Evolutionary conservation across 2,888 invertebrate genomes (phyloP).

Genomic region (Agrypnus murinus): DNA sequence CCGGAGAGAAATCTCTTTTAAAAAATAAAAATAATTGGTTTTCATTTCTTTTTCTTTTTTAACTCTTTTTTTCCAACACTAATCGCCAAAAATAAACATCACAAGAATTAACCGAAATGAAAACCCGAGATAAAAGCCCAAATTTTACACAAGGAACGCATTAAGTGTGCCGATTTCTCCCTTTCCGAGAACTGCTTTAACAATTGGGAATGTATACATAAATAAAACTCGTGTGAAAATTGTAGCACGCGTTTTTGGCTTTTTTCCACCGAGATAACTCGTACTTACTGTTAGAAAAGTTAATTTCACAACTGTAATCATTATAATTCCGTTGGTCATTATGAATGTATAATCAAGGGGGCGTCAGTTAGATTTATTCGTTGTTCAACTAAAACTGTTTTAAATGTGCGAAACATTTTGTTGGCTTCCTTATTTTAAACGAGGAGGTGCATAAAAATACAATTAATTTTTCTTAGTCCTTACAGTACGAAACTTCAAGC

Average conservation of each 20-base stretch:
- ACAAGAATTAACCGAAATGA: not conserved
- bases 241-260: not conserved
- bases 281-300: not conserved
- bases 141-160: too few relatives aligned
- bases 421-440: slow-evolving; percentile 31
- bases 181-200: too few relatives aligned
- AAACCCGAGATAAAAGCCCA: not conserved
- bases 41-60: too few relatives aligned
- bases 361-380: slow-evolving; percentile 24
- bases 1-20: too few relatives aligned
- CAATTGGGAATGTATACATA: too few relatives aligned
- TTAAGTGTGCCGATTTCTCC: too few relatives aligned
- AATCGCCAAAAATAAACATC: too few relatives aligned
- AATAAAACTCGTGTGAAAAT: too few relatives aligned
- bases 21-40: too few relatives aligned
- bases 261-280: not conserved
- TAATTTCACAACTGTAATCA: slow-evolving; percentile 4
- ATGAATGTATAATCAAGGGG: slow-evolving; percentile 5
- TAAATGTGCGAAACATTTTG: slow-evolving; percentile 39
- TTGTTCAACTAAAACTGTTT: slow-evolving; percentile 29
- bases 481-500: slow-evolving; percentile 28
- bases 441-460: slow-evolving; percentile 42
- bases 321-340: slow-evolving; percentile 5
- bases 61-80: too few relatives aligned
- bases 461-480: slow-evolving; percentile 44